Evolutionary conservation across 2,113 vertebrate species (phyloP), one percentile per base, ranked within the genome.

Genomic region (Pycnonotus jocosus): DNA sequence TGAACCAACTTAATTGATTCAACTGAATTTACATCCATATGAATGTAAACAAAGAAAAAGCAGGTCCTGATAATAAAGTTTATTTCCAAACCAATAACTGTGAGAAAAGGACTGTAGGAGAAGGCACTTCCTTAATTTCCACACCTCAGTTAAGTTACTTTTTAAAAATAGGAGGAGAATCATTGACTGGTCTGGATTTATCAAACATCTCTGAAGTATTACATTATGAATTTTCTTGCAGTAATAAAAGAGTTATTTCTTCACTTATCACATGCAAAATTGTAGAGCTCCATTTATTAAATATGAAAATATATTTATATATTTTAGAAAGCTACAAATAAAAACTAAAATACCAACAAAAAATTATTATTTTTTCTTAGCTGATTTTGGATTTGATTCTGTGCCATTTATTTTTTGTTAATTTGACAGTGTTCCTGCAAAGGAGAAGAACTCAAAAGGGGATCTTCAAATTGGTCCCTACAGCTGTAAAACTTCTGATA

Each of bases 401-500:
- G 5, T 23, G 10, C 35, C 22, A 20, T 68, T 86, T 83, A 19
- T 60, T 78, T 83, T 83, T 92, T 8, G 2, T 15, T 92, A 60
- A 81, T 92, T 90, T 81, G n/a, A 42, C 53, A 56, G 10, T 37
- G 12, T 60, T 68, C 20, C 48, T 64, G 16, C 4, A 24, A 84
- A 88, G 30, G 25, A 77, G 90, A 87, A 69, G 15, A 73, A 60
- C 28, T 88, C 74, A 66, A 57, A 83, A 83, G n/a, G 37, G 33
- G n/a, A 77, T 70, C 50, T 92, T 77, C 7, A 19, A 51, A 80
- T 73, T 76, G 48, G 42, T 93, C 60, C 35, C 85, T 92, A 90
- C 64, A 96, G 89, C 84, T 92, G 80, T 95, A 96, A 95, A 97
- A 93, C 92, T 97, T 97, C 79, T 96, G 84, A 66, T 95, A 61